Evolutionary conservation across 2,888 invertebrate species (phyloP), one percentile per base, ranked within the genome.

Genomic region (Druceiella hillmani): DNA sequence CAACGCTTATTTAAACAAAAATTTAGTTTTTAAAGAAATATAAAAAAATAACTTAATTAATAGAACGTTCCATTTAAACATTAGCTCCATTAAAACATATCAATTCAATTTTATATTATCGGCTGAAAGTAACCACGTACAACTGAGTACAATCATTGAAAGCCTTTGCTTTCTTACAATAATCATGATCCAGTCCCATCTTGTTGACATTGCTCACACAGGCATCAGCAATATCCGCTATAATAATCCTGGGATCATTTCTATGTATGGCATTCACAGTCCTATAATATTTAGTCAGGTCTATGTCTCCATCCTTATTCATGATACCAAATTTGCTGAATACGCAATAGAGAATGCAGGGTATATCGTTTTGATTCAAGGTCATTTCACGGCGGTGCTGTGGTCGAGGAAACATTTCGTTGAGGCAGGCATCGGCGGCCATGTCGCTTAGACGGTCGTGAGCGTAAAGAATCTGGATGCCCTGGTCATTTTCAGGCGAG

Each of bases 61-160:
- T n/a, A n/a, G n/a, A n/a, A n/a, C n/a, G n/a, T n/a, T n/a, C n/a
- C n/a, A n/a, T n/a, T n/a, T n/a, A n/a, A n/a, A n/a, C n/a, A n/a
- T n/a, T n/a, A n/a, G n/a, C n/a, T n/a, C n/a, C n/a, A n/a, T n/a
- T n/a, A n/a, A n/a, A n/a, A n/a, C n/a, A n/a, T n/a, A n/a, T n/a
- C n/a, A n/a, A n/a, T n/a, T n/a, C n/a, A n/a, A n/a, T n/a, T n/a
- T n/a, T n/a, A n/a, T n/a, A n/a, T n/a, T n/a, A n/a, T n/a, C n/a
- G n/a, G n/a, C n/a, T n/a, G n/a, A 60, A 66, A 0, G 67, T 62
- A 7, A 70, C 63, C 1, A 63, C 66, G 41, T 68, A 70, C 12
- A 70, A 44, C 45, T 69, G 69, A 6, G 69, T 70, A 40, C 69
- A 70, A 20, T 70, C 69, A 41, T 70, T 70, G 43, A 70, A 70